phyloP scores from a whole-genome alignment of 2,113 vertebrate genomes.

The Laterallus jamaicensis region DNA sequence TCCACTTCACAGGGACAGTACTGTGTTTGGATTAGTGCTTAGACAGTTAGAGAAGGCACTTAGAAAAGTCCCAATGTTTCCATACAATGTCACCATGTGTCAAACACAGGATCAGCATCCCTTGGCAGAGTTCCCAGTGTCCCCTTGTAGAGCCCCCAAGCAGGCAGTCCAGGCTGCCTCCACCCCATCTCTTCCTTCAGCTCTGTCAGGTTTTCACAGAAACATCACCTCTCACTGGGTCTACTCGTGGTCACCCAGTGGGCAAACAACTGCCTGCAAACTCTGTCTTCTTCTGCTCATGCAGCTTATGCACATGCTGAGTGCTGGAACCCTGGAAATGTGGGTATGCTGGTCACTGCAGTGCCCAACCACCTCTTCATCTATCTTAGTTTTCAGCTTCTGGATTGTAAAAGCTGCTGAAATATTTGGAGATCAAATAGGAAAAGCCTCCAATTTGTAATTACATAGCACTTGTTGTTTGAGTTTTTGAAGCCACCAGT shows the following conservation, averaged over 20 bases:
- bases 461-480: not conserved
- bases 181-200: not conserved
- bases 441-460: not conserved
- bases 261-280: accelerated
- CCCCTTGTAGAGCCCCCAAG: not conserved
- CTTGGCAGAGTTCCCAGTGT: not conserved
- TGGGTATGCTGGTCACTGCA: not conserved
- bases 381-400: not conserved
- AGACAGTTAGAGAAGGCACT: too few species aligned
- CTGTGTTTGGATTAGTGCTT: too few species aligned
- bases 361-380: not conserved
- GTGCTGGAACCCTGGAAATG: too few species aligned
- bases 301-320: not conserved
- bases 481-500: not conserved
- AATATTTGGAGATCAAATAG: not conserved
- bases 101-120: accelerated
- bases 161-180: not conserved
- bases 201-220: accelerated
- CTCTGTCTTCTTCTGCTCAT: not conserved
- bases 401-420: not conserved
- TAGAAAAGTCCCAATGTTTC: not conserved
- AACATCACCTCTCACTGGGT: not conserved
- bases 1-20: too few species aligned
- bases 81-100: accelerated
- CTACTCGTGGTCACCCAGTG: accelerated